These are phyloP conservation scores for Dicycla oo DNA, from an alignment of 2,888 invertebrate species.

Conservation along the genomic window DNA sequence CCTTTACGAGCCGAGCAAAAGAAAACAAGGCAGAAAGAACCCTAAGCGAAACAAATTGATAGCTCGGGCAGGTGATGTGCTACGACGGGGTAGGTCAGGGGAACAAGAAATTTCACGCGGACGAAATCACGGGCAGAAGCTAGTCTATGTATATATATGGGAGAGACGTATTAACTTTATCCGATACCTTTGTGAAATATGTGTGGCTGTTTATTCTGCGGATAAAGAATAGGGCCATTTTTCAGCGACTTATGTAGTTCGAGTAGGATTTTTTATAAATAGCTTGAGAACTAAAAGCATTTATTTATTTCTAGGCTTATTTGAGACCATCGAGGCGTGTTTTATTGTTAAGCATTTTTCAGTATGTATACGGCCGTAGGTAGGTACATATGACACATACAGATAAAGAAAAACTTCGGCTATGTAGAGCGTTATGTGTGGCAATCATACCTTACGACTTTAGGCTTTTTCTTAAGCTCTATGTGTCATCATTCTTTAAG, in stretches of 20 bases:
- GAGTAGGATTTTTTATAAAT: conserved; percentile 1
- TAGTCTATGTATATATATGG: conserved; percentile 30
- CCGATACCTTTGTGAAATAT: conserved; percentile 22
- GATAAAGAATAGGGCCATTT: conserved; percentile 22
- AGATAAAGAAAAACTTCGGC: neutral
- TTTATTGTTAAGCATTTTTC: neutral
- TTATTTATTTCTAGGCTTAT: conserved; percentile 17
- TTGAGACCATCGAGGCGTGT: neutral
- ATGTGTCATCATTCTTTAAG: neutral
- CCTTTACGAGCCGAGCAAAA: too few relatives aligned
- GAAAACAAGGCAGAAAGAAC: too few relatives aligned
- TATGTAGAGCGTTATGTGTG: neutral
- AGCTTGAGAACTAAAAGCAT: conserved; percentile 3
- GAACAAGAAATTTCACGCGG: too few relatives aligned
- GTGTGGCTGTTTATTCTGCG: conserved; percentile 25
- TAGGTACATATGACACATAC: neutral
- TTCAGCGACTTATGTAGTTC: conserved; percentile 14
- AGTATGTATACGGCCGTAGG: neutral
- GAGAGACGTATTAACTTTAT: conserved; percentile 37
- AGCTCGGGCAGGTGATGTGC: too few relatives aligned
- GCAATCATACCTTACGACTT: neutral
- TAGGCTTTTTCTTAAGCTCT: too few relatives aligned
- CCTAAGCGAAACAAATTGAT: too few relatives aligned
- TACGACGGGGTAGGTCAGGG: too few relatives aligned
- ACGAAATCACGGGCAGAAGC: too few relatives aligned